These are phyloP conservation scores for Anticlea derivata DNA, from an alignment of 2,888 invertebrate genomes.

Conservation along the genomic window DNA sequence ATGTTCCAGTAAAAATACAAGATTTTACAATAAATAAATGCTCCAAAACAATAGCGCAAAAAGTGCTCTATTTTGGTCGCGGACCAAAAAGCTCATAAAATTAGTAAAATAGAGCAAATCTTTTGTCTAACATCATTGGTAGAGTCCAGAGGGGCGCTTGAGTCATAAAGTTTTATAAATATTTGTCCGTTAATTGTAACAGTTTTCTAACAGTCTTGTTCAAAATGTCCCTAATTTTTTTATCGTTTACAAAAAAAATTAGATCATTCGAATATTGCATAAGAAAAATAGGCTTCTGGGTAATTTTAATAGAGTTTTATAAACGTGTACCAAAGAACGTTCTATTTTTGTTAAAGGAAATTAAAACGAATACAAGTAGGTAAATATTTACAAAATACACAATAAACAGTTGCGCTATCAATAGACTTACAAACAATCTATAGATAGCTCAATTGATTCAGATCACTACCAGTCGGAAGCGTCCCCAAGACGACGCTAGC, in stretches of 20 bases:
- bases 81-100: slow-evolving; percentile 50
- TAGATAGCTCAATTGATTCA: no score
- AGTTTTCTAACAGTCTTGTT: slow-evolving; percentile 41
- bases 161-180: slow-evolving; percentile 45
- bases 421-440: no score
- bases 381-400: no score
- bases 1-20: slow-evolving; percentile 24
- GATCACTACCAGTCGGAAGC: no score
- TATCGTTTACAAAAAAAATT: neutral
- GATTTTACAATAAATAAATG: slow-evolving; percentile 37
- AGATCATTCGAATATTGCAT: neutral
- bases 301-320: no score
- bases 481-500: no score
- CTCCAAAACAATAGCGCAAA: slow-evolving; percentile 37
- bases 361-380: no score
- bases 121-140: slow-evolving; percentile 50
- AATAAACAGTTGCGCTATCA: no score
- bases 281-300: neutral
- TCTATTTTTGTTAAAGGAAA: no score
- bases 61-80: slow-evolving; percentile 54
- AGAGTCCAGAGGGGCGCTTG: slow-evolving; percentile 30
- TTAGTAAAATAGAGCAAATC: slow-evolving; percentile 66
- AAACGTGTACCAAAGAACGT: no score
- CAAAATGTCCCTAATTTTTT: slow-evolving; percentile 16
- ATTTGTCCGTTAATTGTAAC: slow-evolving; percentile 67